Evolutionary conservation across 2,797 vertebrate genomes (phyloP).

Genomic region (Myotis myotis): DNA sequence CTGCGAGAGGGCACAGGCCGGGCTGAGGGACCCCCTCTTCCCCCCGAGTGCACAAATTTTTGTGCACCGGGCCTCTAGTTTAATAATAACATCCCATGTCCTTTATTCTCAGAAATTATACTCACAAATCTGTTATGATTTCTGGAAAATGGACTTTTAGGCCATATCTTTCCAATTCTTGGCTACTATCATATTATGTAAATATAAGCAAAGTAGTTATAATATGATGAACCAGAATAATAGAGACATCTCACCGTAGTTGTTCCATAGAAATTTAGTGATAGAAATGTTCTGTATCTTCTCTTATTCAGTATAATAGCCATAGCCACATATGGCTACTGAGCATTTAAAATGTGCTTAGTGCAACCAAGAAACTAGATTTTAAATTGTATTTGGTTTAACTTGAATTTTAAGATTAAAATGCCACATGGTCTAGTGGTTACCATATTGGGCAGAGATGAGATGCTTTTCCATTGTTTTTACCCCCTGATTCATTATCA

Average conservation of each 20-base stretch:
- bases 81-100: background rate
- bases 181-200: background rate
- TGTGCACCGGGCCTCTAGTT: background rate
- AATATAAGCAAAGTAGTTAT: background rate
- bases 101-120: constrained; percentile 13
- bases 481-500: background rate
- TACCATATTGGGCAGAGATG: background rate
- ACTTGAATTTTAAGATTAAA: constrained; percentile 38
- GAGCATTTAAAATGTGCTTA: background rate
- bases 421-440: background rate
- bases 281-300: background rate
- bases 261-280: background rate
- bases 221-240: background rate
- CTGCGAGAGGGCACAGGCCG: no score
- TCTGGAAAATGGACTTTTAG: background rate
- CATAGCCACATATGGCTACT: background rate
- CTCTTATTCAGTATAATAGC: background rate
- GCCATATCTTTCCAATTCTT: background rate
- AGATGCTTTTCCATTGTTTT: background rate
- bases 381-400: constrained; percentile 23
- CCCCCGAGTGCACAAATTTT: no score
- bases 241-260: background rate
- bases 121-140: background rate
- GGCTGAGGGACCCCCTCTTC: no score
- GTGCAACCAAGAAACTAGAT: background rate